A percentile compares a stretch with the other conserved stretches of the same genome.
Evolutionary conservation across 2,113 vertebrate species (phyloP).

Genomic region (Urocolius indicus): DNA sequence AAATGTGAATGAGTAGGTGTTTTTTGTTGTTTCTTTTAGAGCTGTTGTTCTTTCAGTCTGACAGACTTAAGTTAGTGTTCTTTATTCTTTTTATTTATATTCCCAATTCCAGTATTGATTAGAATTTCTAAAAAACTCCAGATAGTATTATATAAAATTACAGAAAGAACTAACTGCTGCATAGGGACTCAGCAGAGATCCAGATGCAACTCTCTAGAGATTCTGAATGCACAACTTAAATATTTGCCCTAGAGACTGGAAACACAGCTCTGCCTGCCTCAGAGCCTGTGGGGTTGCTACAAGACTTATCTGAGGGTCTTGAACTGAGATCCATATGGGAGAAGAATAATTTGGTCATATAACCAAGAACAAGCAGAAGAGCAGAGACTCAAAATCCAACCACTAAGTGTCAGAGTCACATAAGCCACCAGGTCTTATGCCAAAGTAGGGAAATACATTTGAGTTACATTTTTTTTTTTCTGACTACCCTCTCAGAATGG

Average conservation of each 20-base stretch:
- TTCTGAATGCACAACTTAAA: background rate
- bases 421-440: background rate
- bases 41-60: background rate
- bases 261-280: background rate
- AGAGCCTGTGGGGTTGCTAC: background rate
- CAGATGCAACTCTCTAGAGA: background rate
- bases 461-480: background rate
- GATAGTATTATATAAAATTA: background rate
- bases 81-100: background rate
- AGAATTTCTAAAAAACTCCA: background rate
- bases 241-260: background rate
- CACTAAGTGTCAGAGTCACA: background rate
- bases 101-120: background rate
- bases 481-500: background rate
- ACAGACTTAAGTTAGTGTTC: background rate
- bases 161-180: background rate
- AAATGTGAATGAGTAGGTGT: background rate
- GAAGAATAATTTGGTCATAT: background rate
- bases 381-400: background rate
- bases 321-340: background rate
- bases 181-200: background rate
- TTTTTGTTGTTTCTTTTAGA: background rate
- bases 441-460: background rate
- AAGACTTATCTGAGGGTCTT: background rate
- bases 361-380: background rate